phyloP scores from a whole-genome alignment of 2,113 vertebrate species.

The Dunckerocampus dactyliophorus region DNA sequence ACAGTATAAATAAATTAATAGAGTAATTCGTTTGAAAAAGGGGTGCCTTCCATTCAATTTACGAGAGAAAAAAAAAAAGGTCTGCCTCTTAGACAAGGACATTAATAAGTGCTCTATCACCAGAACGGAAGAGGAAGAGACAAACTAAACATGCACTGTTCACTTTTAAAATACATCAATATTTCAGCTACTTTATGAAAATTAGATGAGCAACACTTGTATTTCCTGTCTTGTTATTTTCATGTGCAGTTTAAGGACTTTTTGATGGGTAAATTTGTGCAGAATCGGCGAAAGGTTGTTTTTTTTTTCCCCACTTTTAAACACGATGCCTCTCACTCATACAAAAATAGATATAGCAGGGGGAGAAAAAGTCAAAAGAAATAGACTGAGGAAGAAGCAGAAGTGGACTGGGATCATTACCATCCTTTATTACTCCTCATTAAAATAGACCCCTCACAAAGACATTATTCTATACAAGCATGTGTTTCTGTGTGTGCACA shows the following conservation, averaged over 20 bases:
- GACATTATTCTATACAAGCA: slow-evolving; percentile 41
- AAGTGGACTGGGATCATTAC: slow-evolving; percentile 70
- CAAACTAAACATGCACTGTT: slow-evolving; percentile 63
- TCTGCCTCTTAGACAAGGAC: slow-evolving; percentile 63
- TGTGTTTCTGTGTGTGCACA: slow-evolving; percentile 5
- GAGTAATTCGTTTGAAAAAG: slow-evolving; percentile 76
- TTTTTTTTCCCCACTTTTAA: slow-evolving; percentile 10
- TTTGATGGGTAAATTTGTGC: slow-evolving; percentile 41
- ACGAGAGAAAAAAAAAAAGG: slow-evolving; percentile 38
- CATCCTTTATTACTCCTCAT: slow-evolving; percentile 78
- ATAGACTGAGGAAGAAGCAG: slow-evolving; percentile 30
- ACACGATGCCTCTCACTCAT: slow-evolving; percentile 30
- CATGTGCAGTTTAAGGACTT: slow-evolving; percentile 55
- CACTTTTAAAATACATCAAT: slow-evolving; percentile 70
- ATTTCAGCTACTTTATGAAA: slow-evolving; percentile 68
- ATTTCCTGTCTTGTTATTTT: slow-evolving; percentile 56
- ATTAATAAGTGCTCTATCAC: slow-evolving; percentile 64
- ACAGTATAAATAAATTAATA: slow-evolving; percentile 79
- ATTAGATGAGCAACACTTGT: slow-evolving; percentile 66
- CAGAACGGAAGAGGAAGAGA: slow-evolving; percentile 50
- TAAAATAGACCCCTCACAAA: slow-evolving; percentile 74
- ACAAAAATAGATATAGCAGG: slow-evolving; percentile 12
- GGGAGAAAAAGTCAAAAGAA: slow-evolving; percentile 23
- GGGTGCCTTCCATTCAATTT: slow-evolving; percentile 73
- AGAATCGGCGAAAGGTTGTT: slow-evolving; percentile 29